These are phyloP conservation scores for Lydus trimaculatus DNA, from an alignment of 2,888 invertebrate genomes.

Conservation along the genomic window DNA sequence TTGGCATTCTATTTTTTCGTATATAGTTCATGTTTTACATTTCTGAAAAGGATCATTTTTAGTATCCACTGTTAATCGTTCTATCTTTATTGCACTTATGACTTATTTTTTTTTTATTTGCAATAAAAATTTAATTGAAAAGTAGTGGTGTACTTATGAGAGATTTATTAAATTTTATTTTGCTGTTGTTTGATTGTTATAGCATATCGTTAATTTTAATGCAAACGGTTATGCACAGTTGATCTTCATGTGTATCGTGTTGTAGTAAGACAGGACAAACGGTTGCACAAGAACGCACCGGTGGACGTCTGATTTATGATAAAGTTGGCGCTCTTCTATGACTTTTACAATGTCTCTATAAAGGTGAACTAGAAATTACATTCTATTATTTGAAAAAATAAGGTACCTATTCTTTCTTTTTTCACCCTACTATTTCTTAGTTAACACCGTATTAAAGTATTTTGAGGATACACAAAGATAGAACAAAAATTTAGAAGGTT, in stretches of 20 bases:
- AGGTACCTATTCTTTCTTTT: neutral
- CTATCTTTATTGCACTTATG: no score
- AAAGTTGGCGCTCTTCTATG: constrained; percentile 21
- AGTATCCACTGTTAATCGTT: no score
- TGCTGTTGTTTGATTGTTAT: constrained; percentile 39
- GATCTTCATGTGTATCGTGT: constrained; percentile 40
- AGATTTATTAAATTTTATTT: constrained; percentile 32
- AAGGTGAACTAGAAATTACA: constrained; percentile 21
- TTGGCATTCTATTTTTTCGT: no score
- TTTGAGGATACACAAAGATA: no score
- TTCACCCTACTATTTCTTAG: no score
- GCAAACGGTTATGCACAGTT: constrained; percentile 49
- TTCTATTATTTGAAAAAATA: neutral
- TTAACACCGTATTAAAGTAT: no score
- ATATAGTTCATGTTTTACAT: no score
- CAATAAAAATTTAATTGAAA: no score
- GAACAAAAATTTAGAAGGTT: no score
- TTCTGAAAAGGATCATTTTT: no score
- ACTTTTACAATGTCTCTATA: constrained; percentile 31
- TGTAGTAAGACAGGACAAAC: constrained; percentile 40
- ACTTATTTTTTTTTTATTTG: no score
- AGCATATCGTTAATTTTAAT: constrained; percentile 43
- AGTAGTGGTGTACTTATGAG: no score
- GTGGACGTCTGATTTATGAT: constrained; percentile 45
- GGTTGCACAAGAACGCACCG: constrained; percentile 47